Percentiles rank a stretch among this genome's conserved stretches.
These are phyloP conservation scores for Goniozus legneri DNA, from an alignment of 1,140 invertebrate species.

Conservation along the genomic window DNA sequence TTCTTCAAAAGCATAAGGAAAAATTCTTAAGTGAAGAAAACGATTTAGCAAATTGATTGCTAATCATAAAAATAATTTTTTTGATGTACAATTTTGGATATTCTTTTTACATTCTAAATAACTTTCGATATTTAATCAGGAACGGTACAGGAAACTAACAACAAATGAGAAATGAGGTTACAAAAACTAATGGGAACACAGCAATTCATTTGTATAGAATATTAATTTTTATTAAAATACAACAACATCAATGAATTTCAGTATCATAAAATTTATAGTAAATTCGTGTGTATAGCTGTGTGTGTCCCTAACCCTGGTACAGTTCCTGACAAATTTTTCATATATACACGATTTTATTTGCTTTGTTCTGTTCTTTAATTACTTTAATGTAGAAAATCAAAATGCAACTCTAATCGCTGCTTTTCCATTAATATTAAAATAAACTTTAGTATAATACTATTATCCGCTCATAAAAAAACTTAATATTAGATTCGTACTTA, in stretches of 20 bases:
- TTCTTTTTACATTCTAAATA: background rate
- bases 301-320: conserved; percentile 32
- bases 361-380: background rate
- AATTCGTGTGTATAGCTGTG: conserved; percentile 11
- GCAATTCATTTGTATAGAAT: conserved; percentile 45
- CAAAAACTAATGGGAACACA: conserved; percentile 49
- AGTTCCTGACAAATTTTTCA: conserved; percentile 32
- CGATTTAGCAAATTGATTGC: no score
- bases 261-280: conserved; percentile 5
- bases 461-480: background rate
- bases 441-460: background rate
- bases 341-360: conserved; percentile 5
- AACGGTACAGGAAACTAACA: conserved; percentile 41
- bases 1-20: no score
- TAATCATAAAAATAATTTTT: background rate
- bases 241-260: conserved; percentile 40
- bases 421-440: no score
- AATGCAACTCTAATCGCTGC: no score
- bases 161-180: conserved; percentile 35
- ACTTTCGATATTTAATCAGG: conserved; percentile 23
- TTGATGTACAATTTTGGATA: background rate
- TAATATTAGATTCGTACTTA: conserved; percentile 5
- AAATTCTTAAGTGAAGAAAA: no score
- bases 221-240: conserved; percentile 51
- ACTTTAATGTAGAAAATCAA: background rate